Evolutionary conservation across 1,140 invertebrate species (phyloP).

Genomic region (Notospermus geniculatus): DNA sequence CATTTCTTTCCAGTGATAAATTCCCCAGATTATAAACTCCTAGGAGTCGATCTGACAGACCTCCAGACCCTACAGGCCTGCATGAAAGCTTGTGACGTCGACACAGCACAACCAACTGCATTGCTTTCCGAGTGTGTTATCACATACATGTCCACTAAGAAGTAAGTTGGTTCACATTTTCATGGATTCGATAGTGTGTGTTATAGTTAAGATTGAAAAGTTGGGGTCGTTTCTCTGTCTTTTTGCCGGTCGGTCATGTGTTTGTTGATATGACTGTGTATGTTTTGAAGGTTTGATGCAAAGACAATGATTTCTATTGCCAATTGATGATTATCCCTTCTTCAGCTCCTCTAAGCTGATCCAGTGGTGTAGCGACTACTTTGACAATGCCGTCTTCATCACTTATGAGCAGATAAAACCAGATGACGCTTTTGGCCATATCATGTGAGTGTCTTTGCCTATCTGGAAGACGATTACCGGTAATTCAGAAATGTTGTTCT

Average conservation of each 20-base stretch:
- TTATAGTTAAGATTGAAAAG: too few species aligned
- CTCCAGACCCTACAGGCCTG: slow-evolving; percentile 37
- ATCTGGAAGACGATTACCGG: too few species aligned
- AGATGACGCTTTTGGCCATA: slow-evolving; percentile 58
- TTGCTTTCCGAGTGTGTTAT: slow-evolving; percentile 59
- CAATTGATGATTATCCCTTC: slow-evolving; percentile 14
- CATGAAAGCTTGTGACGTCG: slow-evolving; percentile 38
- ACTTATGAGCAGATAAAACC: slow-evolving; percentile 60
- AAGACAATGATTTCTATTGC: too few species aligned
- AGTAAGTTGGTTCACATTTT: slow-evolving; percentile 8
- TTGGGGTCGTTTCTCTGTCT: too few species aligned
- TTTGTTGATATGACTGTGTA: too few species aligned
- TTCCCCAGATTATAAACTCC: slow-evolving; percentile 37
- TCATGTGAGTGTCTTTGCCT: slow-evolving; percentile 52
- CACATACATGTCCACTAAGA: slow-evolving; percentile 50
- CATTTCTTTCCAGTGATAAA: slow-evolving; percentile 45
- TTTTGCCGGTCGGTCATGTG: too few species aligned
- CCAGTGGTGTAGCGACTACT: slow-evolving; percentile 51
- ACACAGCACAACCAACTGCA: slow-evolving; percentile 52
- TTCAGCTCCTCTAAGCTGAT: slow-evolving; percentile 55
- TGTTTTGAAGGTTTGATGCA: too few species aligned
- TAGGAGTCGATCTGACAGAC: slow-evolving; percentile 50
- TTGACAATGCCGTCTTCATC: slow-evolving; percentile 54
- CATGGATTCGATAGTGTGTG: too few species aligned
- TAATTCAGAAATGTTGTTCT: too few species aligned